phyloP scores from a whole-genome alignment of 2,888 invertebrate species.

The Ellobium chinense region DNA sequence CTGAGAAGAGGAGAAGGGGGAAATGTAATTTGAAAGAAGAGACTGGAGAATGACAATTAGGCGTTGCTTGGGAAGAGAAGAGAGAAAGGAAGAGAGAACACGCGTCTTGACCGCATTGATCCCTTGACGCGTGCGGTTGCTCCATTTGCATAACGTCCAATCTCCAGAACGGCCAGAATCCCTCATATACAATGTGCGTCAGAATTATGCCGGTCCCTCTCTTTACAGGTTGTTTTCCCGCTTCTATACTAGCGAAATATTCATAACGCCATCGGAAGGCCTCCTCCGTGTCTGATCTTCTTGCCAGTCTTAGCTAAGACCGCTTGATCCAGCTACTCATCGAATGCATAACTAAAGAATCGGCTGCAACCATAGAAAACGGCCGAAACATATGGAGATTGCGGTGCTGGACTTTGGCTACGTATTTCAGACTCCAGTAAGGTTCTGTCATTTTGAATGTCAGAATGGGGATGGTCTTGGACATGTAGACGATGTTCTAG shows the following conservation, averaged over 20 bases:
- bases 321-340: not conserved
- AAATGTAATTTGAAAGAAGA: no score
- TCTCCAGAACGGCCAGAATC: conserved; percentile 3
- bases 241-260: conserved; percentile 4
- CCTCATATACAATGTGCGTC: conserved; percentile 2
- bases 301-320: not conserved
- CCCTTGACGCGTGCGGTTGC: not conserved
- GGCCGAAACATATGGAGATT: no score
- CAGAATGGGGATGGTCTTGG: no score
- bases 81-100: not conserved
- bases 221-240: not conserved
- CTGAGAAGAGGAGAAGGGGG: no score
- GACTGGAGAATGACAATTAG: no score
- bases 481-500: no score
- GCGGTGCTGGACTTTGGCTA: no score
- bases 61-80: no score
- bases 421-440: no score
- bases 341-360: not conserved
- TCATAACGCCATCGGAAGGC: not conserved
- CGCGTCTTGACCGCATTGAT: not conserved
- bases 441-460: no score
- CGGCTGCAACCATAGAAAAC: no score
- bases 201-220: not conserved
- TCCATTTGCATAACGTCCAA: conserved; percentile 19
- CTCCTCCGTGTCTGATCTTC: not conserved